Percentiles rank a stretch among this genome's conserved stretches.
Evolutionary conservation across 35 echinoderm and acorn worm species (phyloP).

Genomic region (Apostichopus californicus): DNA sequence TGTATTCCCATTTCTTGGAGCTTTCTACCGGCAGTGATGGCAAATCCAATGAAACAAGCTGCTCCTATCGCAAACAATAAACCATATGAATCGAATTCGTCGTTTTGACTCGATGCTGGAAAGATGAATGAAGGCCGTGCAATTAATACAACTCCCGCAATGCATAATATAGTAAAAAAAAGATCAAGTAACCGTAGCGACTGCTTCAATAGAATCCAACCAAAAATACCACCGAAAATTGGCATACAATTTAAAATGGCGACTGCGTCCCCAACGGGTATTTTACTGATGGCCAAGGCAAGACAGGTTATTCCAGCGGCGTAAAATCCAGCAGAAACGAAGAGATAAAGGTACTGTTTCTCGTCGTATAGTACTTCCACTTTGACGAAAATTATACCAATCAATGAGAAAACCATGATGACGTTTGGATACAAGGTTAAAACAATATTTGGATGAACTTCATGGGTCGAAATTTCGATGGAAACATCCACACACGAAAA

Average conservation of each 20-base stretch:
- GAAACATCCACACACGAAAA: conserved; percentile 16
- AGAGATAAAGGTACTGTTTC: background rate
- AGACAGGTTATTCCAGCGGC: background rate
- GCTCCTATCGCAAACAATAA: conserved; percentile 6
- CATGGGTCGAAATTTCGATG: conserved; percentile 12
- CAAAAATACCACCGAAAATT: conserved; percentile 44
- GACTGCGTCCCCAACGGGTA: conserved; percentile 46
- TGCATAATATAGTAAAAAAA: conserved; percentile 17
- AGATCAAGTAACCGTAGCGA: conserved; percentile 24
- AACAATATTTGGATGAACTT: conserved; percentile 10
- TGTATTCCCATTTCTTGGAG: background rate
- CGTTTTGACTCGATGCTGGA: background rate
- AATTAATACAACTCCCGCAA: conserved; percentile 22
- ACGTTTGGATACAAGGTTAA: background rate
- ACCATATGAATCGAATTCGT: background rate
- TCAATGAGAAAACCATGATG: background rate
- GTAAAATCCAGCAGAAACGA: conserved; percentile 5
- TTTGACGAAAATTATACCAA: background rate
- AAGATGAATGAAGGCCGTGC: conserved; percentile 49
- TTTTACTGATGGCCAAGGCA: conserved; percentile 38
- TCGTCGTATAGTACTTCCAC: background rate
- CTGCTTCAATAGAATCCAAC: conserved; percentile 47
- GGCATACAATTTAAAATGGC: conserved; percentile 44
- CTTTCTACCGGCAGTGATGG: conserved; percentile 8
- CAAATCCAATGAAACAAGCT: conserved; percentile 14